Evolutionary conservation across 2,113 vertebrate species (phyloP), one percentile per base, ranked within the genome.

Genomic region (Petroica traversi): DNA sequence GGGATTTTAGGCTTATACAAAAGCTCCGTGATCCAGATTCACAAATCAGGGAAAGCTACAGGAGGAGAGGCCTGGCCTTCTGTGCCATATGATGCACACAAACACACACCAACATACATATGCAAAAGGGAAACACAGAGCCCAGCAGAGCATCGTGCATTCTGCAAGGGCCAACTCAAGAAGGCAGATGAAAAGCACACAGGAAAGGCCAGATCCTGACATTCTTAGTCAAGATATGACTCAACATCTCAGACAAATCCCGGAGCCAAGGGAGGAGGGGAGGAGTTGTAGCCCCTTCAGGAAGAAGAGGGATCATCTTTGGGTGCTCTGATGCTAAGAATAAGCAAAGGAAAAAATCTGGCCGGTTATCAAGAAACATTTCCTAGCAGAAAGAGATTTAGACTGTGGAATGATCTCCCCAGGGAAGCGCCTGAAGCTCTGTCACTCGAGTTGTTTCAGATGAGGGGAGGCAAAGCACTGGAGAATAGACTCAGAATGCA

Each of bases 331-430:
- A 88, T 62, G 74, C 82, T 93, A 78, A 75, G 74, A 94, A 92
- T 88, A 78, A 93, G 78, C 71, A 95, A 90, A 92, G 46, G 74
- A 29, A 82, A 82, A 93, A 87, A 81, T 43, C 3, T 89, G 85
- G 92, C 62, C 85, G 78, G 62, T 73, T 88, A 94, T 95, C 92
- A 96, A 92, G 92, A 90, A 92, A 71, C 71, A 74, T 76, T 95
- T 95, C 94, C 88, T 93, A 92, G 78, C 94, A 92, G 58, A 95
- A 68, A 61, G 88, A 83, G 67, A 94, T 93, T 96, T 92, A 88
- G 94, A 80, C 85, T 93, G 94, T 92, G 92, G 94, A 87, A 93
- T 61, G 62, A 75, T 95, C 57, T 95, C 89, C 84, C 89, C 69
- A 75, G 84, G 94, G 89, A 95, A 68, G 69, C 58, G 86, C 86